Evolutionary conservation across 2,888 invertebrate species (phyloP).

Genomic region (Chymomyza amoena): DNA sequence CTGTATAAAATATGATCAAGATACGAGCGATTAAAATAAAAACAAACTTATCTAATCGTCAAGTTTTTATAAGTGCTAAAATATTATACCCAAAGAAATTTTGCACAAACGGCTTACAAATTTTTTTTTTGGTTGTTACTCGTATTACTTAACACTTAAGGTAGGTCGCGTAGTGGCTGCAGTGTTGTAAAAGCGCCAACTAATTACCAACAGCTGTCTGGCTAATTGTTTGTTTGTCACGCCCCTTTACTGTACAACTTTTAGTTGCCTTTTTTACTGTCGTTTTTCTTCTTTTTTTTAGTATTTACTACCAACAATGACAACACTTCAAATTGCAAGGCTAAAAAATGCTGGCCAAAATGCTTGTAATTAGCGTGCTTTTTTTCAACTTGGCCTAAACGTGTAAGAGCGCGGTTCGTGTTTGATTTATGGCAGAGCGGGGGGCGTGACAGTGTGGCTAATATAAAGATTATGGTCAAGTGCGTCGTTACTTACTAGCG

Average conservation of each 20-base stretch:
- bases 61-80: neutral
- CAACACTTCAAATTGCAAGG: neutral
- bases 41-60: neutral
- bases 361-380: neutral
- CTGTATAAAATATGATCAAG: conserved; percentile 51
- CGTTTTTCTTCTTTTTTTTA: neutral
- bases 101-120: neutral
- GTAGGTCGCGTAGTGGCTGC: neutral
- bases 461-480: neutral
- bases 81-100: neutral
- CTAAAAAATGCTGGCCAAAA: neutral
- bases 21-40: neutral
- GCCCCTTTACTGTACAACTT: neutral
- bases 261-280: neutral
- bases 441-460: neutral
- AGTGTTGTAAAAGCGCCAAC: conserved; percentile 2
- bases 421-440: neutral
- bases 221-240: neutral
- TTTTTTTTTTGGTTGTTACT: neutral
- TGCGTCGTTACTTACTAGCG: neutral
- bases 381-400: neutral
- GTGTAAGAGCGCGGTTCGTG: neutral
- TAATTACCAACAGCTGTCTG: conserved; percentile 34
- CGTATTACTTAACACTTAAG: neutral
- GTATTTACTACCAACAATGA: neutral